These are phyloP conservation scores for Protobothrops mucrosquamatus DNA, from an alignment of 2,113 vertebrate species.

Conservation along the genomic window DNA sequence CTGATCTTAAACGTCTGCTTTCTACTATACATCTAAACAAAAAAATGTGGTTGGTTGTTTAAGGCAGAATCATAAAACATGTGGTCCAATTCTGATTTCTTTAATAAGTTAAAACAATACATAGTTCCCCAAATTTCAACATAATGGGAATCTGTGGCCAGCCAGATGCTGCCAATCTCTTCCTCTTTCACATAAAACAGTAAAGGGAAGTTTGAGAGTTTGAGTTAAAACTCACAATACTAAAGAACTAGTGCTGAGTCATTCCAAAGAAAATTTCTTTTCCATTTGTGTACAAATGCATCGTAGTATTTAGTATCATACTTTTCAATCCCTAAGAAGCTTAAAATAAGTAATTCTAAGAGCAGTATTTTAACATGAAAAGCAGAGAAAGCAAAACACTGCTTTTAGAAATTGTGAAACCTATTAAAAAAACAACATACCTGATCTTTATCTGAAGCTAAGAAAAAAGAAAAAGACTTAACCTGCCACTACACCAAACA, in stretches of 20 bases:
- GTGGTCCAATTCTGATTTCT: neutral
- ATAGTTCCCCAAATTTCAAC: neutral
- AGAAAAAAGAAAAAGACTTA: neutral
- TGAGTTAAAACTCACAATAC: neutral
- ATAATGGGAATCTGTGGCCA: neutral
- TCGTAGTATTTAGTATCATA: neutral
- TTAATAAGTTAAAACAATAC: neutral
- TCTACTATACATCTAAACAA: neutral
- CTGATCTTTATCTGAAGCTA: neutral
- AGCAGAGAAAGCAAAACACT: neutral
- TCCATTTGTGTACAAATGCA: neutral
- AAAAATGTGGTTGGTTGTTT: neutral
- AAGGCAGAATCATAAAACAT: neutral
- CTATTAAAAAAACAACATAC: neutral
- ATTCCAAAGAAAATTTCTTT: neutral
- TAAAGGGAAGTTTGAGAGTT: neutral
- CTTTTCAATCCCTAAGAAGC: neutral
- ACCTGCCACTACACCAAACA: neutral
- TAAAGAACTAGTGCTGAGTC: neutral
- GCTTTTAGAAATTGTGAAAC: neutral
- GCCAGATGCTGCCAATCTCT: neutral
- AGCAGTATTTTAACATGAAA: neutral
- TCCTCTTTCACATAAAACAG: neutral
- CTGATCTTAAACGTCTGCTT: neutral
- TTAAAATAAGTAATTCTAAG: neutral